A percentile compares a stretch with the other conserved stretches of the same genome.
Evolutionary conservation across 2,113 vertebrate species (phyloP).

Genomic region (Polypterus bichir): DNA sequence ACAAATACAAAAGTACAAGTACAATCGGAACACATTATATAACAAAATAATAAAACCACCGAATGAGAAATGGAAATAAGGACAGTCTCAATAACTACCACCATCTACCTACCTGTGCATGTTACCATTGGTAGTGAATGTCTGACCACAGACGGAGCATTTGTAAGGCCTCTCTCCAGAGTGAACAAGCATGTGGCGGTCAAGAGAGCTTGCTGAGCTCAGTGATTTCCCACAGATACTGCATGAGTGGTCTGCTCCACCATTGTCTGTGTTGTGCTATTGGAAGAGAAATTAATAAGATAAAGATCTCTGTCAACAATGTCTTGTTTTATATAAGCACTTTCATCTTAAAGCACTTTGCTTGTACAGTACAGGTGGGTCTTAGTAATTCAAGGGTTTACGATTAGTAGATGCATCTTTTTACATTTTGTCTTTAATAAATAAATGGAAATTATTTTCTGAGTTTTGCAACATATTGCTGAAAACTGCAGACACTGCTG

Average conservation of each 20-base stretch:
- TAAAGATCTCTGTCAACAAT: not conserved
- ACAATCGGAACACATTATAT: no score
- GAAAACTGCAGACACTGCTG: no score
- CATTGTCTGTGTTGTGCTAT: constrained; percentile 87
- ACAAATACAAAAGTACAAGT: no score
- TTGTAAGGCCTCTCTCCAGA: constrained; percentile 94
- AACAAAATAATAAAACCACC: no score
- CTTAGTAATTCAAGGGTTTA: constrained; percentile 5
- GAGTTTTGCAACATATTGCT: no score
- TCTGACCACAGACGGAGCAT: constrained; percentile 79
- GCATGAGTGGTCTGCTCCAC: constrained; percentile 88
- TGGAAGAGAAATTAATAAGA: constrained; percentile 1
- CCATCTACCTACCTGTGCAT: constrained; percentile 81
- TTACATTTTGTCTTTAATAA: no score
- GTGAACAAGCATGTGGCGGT: constrained; percentile 97
- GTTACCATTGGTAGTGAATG: constrained; percentile 98
- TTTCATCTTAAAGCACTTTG: constrained; percentile 7
- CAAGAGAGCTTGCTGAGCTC: constrained; percentile 91
- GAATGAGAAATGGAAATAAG: no score
- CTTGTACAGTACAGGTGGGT: constrained; percentile 11
- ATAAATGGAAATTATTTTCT: no score
- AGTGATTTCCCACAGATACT: constrained; percentile 94
- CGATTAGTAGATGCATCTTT: no score
- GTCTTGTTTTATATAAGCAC: constrained; percentile 17
- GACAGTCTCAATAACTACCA: no score